Evolutionary conservation across 2,888 invertebrate genomes (phyloP).

Genomic region (Leptinotarsa rubiginosa): DNA sequence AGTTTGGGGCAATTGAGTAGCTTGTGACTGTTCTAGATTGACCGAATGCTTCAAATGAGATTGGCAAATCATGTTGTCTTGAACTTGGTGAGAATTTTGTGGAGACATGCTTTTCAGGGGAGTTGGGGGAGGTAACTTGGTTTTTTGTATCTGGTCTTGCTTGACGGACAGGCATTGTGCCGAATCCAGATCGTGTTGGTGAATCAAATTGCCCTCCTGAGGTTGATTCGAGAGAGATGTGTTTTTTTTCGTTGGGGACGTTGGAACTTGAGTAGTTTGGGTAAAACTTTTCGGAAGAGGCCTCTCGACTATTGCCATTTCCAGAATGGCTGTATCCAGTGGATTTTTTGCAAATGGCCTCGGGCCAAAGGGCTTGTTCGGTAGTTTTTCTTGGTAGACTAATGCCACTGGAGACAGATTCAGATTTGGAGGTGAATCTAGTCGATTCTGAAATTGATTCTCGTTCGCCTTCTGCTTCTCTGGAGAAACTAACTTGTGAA

Average conservation of each 20-base stretch:
- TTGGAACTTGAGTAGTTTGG: slow-evolving; percentile 7
- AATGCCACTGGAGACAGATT: slow-evolving; percentile 16
- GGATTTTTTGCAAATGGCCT: slow-evolving; percentile 14
- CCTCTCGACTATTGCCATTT: slow-evolving; percentile 10
- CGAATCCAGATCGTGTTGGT: slow-evolving; percentile 19
- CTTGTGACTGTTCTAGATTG: slow-evolving; percentile 2
- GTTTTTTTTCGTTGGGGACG: background rate
- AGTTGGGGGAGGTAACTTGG: background rate
- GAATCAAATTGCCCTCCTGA: slow-evolving; percentile 11
- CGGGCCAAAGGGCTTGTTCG: slow-evolving; percentile 8
- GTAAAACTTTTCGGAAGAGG: slow-evolving; percentile 9
- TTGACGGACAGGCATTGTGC: slow-evolving; percentile 19
- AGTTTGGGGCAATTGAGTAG: background rate
- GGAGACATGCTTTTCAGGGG: too few relatives aligned
- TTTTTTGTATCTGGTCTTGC: background rate
- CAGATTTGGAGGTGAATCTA: slow-evolving; percentile 12
- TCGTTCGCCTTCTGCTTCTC: slow-evolving; percentile 12
- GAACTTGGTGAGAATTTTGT: background rate
- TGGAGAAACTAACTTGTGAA: slow-evolving; percentile 16
- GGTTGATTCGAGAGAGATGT: slow-evolving; percentile 10
- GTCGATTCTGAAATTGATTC: slow-evolving; percentile 25
- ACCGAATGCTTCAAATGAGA: background rate
- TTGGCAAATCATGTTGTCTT: slow-evolving; percentile 1
- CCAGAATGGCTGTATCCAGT: background rate
- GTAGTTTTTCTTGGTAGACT: background rate